phyloP scores from a whole-genome alignment of 1,140 invertebrate species.

The Caenorhabditis brenneri region DNA sequence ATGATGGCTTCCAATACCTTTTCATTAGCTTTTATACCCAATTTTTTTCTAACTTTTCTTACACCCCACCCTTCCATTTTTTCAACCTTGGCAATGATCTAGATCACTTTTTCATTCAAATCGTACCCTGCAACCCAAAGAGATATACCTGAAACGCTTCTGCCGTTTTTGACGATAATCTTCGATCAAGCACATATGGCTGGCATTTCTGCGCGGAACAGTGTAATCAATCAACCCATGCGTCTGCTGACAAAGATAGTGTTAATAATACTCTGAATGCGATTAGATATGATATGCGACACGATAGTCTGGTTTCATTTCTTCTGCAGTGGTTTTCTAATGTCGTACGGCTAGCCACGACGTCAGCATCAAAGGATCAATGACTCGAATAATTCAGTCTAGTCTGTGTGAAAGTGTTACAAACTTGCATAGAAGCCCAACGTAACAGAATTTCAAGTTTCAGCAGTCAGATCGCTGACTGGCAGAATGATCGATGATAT shows the following conservation, averaged over 20 bases:
- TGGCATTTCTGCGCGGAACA: slow-evolving; percentile 7
- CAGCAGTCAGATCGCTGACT: not conserved
- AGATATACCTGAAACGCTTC: not conserved
- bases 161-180: not conserved
- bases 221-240: slow-evolving; percentile 25
- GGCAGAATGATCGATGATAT: not conserved
- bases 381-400: not conserved
- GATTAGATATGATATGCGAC: slow-evolving; percentile 9
- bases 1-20: not conserved
- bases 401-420: not conserved
- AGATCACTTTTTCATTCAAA: not conserved
- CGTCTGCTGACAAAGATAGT: not conserved
- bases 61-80: not conserved
- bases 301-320: not conserved
- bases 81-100: slow-evolving; percentile 17
- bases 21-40: not conserved
- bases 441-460: not conserved
- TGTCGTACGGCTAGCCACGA: not conserved
- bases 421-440: not conserved
- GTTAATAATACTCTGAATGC: slow-evolving; percentile 32
- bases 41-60: not conserved
- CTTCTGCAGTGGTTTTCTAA: not conserved
- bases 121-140: not conserved
- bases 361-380: slow-evolving; percentile 11
- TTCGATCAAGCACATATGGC: not conserved